phyloP scores from a whole-genome alignment of 2,888 invertebrate species.

The Gasteruption jaculator region DNA sequence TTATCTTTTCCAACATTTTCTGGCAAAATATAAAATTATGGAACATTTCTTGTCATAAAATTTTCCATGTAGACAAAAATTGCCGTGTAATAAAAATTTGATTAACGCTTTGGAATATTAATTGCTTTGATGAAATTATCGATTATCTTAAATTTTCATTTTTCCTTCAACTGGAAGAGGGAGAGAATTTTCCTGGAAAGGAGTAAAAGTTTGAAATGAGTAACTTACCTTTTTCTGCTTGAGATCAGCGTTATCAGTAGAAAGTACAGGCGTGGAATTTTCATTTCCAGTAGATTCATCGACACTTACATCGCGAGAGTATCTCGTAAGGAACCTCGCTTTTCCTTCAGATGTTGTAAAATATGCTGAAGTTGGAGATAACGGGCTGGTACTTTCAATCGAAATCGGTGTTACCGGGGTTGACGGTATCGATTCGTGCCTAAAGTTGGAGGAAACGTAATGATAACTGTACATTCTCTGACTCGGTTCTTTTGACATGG shows the following conservation, averaged over 20 bases:
- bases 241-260: constrained; percentile 45
- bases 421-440: constrained; percentile 41
- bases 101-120: no score
- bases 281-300: constrained; percentile 30
- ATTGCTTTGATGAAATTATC: no score
- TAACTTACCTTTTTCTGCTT: constrained; percentile 52
- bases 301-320: constrained; percentile 56
- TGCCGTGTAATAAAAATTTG: no score
- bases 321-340: constrained; percentile 62
- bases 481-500: no score
- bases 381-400: constrained; percentile 52
- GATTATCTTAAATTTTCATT: no score
- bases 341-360: constrained; percentile 66
- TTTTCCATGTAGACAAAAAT: no score
- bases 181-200: no score
- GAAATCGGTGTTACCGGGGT: constrained; percentile 36
- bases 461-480: no score
- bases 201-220: constrained; percentile 3
- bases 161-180: no score
- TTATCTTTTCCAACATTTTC: neutral
- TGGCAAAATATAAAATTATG: no score
- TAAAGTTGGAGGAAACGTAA: no score
- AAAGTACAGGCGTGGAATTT: constrained; percentile 27
- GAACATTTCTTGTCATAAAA: no score
- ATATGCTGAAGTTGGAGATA: constrained; percentile 62